These are phyloP conservation scores for Rhinopomastus cyanomelas DNA, from an alignment of 2,113 vertebrate genomes.

Conservation along the genomic window DNA sequence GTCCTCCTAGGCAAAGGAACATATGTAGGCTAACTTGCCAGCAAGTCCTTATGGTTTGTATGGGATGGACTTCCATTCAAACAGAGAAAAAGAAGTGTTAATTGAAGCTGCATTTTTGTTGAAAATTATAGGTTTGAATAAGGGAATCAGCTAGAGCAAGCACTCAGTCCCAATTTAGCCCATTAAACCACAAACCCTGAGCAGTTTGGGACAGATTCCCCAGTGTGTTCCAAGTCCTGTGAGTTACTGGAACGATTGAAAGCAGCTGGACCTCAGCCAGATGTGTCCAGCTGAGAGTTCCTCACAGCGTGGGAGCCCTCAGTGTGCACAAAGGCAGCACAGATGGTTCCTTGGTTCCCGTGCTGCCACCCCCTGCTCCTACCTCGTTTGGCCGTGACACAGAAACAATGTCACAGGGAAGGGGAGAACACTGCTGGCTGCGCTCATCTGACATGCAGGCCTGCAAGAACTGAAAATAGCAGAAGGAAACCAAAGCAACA, in stretches of 20 bases:
- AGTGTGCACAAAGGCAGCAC: slow-evolving; percentile 18
- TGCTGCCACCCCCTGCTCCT: background rate
- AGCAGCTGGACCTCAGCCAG: slow-evolving; percentile 29
- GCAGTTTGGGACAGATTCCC: slow-evolving; percentile 24
- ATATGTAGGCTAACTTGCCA: background rate
- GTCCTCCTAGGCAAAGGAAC: background rate
- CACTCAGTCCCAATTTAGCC: slow-evolving; percentile 17
- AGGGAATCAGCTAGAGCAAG: background rate
- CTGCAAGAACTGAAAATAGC: background rate
- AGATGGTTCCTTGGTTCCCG: slow-evolving; percentile 43
- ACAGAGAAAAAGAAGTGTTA: background rate
- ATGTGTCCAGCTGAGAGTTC: slow-evolving; percentile 34
- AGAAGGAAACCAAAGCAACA: slow-evolving; percentile 11
- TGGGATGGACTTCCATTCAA: background rate
- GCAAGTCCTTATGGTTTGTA: background rate
- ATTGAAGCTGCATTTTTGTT: slow-evolving; percentile 12
- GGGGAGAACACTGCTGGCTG: background rate
- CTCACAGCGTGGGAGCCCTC: slow-evolving; percentile 2
- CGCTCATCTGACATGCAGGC: slow-evolving; percentile 17
- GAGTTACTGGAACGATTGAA: slow-evolving; percentile 51
- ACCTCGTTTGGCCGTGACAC: background rate
- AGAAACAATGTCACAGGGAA: background rate
- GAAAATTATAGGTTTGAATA: slow-evolving; percentile 6
- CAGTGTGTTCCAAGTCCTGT: slow-evolving; percentile 24
- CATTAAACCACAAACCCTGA: slow-evolving; percentile 53